Conservation (phyloP, 2,888 invertebrate genomes). For the Patella caerulea region DNA sequence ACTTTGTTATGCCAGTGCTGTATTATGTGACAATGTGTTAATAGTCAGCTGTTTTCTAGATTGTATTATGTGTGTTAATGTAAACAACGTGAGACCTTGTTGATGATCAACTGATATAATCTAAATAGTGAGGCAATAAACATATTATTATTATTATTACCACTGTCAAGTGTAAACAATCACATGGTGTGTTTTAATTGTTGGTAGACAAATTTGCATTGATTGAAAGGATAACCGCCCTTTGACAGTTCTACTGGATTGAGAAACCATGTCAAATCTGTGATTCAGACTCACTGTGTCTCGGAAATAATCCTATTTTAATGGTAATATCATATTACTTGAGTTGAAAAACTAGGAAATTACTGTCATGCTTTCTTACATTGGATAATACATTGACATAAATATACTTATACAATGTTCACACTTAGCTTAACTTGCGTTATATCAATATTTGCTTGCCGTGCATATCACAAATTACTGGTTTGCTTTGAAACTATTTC, state of each 20-base stretch:
- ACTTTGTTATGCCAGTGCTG: background rate
- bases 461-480: constrained; percentile 5
- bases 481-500: background rate
- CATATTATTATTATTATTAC: too few species aligned
- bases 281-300: background rate
- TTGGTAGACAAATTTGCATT: background rate
- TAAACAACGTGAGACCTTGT: too few species aligned
- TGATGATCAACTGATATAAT: too few species aligned
- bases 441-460: background rate
- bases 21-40: constrained; percentile 3
- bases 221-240: background rate
- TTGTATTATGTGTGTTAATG: too few species aligned
- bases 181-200: too few species aligned
- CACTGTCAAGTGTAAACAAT: too few species aligned
- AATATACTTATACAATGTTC: too few species aligned
- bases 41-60: background rate
- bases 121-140: too few species aligned
- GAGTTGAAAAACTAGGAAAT: constrained; percentile 5
- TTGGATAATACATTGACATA: background rate
- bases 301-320: background rate
- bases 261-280: constrained; percentile 9
- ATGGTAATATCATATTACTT: constrained; percentile 5
- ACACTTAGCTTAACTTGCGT: too few species aligned
- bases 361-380: constrained; percentile 2
- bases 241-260: background rate